Conservation (phyloP, 2,888 invertebrate genomes). For the Argyra leucocephala region DNA sequence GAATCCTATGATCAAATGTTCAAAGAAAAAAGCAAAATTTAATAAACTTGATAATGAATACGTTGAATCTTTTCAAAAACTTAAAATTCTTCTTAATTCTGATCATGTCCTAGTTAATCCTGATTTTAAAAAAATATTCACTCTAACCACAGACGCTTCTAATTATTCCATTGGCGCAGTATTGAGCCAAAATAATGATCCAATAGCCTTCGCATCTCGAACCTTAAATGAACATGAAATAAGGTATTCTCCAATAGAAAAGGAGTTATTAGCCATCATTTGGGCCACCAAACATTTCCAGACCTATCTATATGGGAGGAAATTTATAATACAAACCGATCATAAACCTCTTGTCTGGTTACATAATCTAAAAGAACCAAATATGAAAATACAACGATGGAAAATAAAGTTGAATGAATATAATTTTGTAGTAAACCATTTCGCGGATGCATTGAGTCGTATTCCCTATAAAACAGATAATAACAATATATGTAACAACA, state of each 20-base stretch:
- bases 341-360: constrained; percentile 19
- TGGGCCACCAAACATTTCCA: constrained; percentile 14
- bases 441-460: too few relatives aligned
- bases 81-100: constrained; percentile 9
- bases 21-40: constrained; percentile 14
- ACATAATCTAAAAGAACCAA: background rate
- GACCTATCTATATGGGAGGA: constrained; percentile 16
- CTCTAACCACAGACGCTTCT: too few relatives aligned
- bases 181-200: constrained; percentile 12
- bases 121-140: too few relatives aligned
- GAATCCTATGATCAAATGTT: too few relatives aligned
- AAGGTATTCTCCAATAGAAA: constrained; percentile 16
- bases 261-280: constrained; percentile 17
- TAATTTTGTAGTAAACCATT: too few relatives aligned
- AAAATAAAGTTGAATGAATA: too few relatives aligned
- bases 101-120: constrained; percentile 10
- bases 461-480: too few relatives aligned
- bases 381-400: too few relatives aligned
- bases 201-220: constrained; percentile 14
- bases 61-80: constrained; percentile 11
- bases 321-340: constrained; percentile 17
- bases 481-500: background rate
- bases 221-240: constrained; percentile 17
- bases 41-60: constrained; percentile 8
- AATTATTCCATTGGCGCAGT: constrained; percentile 16